These are phyloP conservation scores for Odontophorus gujanensis DNA, from an alignment of 2,113 vertebrate species.

Conservation along the genomic window DNA sequence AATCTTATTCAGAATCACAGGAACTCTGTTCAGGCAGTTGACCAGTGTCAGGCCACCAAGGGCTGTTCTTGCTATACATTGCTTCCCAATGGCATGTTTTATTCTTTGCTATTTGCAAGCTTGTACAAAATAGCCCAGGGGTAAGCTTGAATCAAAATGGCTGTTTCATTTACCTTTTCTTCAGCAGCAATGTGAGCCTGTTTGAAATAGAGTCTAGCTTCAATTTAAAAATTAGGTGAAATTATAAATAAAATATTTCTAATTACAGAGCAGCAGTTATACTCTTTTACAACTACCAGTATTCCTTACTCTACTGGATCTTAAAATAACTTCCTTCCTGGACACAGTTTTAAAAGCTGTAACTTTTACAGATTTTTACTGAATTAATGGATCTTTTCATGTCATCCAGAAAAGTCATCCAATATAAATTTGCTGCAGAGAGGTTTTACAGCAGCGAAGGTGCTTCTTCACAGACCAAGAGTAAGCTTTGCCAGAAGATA, in stretches of 20 bases:
- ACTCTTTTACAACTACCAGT: neutral
- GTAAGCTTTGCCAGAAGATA: neutral
- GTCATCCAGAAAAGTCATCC: neutral
- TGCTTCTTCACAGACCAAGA: neutral
- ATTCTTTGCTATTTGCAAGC: neutral
- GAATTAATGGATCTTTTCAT: neutral
- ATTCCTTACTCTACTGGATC: neutral
- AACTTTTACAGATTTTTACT: neutral
- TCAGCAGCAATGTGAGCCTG: neutral
- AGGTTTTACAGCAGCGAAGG: neutral
- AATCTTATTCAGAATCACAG: neutral
- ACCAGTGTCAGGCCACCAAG: neutral
- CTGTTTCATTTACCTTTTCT: neutral
- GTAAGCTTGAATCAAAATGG: neutral
- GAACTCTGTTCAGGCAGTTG: neutral
- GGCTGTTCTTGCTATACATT: neutral
- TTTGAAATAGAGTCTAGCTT: neutral
- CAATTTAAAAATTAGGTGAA: neutral
- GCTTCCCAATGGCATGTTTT: neutral
- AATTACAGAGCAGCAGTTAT: neutral
- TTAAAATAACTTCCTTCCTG: neutral
- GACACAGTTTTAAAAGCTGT: neutral
- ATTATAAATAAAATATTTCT: neutral
- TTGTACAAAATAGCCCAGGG: neutral
- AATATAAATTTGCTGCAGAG: neutral